Evolutionary conservation across 2,797 vertebrate genomes (phyloP), one percentile per base, ranked within the genome.

Genomic region (Vespertilio murinus): DNA sequence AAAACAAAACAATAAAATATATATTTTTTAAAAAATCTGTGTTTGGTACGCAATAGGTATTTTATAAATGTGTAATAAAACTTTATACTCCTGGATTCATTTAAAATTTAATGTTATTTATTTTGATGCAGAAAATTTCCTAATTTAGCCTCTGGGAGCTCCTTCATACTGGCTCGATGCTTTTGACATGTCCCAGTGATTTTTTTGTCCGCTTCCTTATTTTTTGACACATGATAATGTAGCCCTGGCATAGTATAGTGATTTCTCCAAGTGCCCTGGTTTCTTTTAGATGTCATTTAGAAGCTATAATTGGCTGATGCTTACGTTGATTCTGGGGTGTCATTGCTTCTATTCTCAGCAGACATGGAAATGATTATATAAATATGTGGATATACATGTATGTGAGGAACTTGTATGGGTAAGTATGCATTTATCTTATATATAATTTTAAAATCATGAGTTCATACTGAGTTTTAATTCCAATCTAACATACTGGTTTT

Each of bases 201-300:
- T 74, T 71, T 71, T 67, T 61, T 70, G 47, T 52, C 35, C 4
- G 52, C 17, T 85, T 74, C 17, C 18, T 90, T 88, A 47, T 70
- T 82, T 91, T 75, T 65, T 88, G 47, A 91, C 47, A 79, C 8
- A 80, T 4, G 7, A 38, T 85, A 71, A 49, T 81, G 9, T 56
- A 64, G 14, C 38, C 25, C 30, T 5, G 33, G 25, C 87, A 22
- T 30, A 64, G 22, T 67, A 28, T 30, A 70, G 17, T 67, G 47
- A 22, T 93, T 81, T 95, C 74, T 93, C 74, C 75, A 42, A 69
- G 88, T 80, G 67, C 52, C 28, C 25, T 87, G 14, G 6, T 33
- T 92, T 92, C 49, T 84, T 90, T 80, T 84, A 81, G 74, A 65
- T 65, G 8, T 79, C 23, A 88, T 42, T 42, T 75, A 67, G 81